A percentile compares a stretch with the other conserved stretches of the same genome.
These are phyloP conservation scores for Agriopis leucophaearia DNA, from an alignment of 2,888 invertebrate species.

Conservation along the genomic window DNA sequence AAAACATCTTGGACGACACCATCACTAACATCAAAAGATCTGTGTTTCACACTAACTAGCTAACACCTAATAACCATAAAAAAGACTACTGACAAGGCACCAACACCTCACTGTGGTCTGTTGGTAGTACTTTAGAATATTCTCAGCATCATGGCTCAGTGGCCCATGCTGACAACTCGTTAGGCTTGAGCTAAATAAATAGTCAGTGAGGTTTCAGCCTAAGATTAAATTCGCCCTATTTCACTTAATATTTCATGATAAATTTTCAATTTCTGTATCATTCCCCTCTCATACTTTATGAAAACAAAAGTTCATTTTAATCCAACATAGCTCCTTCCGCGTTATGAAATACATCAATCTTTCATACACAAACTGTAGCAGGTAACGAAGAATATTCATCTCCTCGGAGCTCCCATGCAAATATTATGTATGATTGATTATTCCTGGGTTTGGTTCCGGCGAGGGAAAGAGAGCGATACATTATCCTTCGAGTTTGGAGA, in stretches of 20 bases:
- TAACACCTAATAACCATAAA: too few relatives aligned
- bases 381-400: slow-evolving; percentile 38
- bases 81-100: too few relatives aligned
- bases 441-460: slow-evolving; percentile 23
- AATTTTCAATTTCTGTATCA: slow-evolving; percentile 21
- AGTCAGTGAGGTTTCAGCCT: too few relatives aligned
- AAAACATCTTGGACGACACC: too few relatives aligned
- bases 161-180: too few relatives aligned
- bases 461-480: slow-evolving; percentile 13
- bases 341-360: slow-evolving; percentile 36
- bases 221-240: background rate
- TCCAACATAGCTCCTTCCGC: slow-evolving; percentile 19
- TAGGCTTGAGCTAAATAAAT: too few relatives aligned
- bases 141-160: too few relatives aligned
- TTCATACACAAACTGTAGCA: slow-evolving; percentile 38
- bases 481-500: slow-evolving; percentile 7
- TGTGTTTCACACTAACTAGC: too few relatives aligned
- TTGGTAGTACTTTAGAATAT: too few relatives aligned
- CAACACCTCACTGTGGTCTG: too few relatives aligned
- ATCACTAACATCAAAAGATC: too few relatives aligned
- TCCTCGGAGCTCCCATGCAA: slow-evolving; percentile 37
- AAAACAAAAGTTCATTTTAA: slow-evolving; percentile 30
- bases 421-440: slow-evolving; percentile 50
- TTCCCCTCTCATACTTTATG: slow-evolving; percentile 13
- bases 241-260: slow-evolving; percentile 2